Percentiles rank a stretch among this genome's conserved stretches.
These are phyloP conservation scores for Genyomyrus donnyi DNA, from an alignment of 2,113 vertebrate genomes.

Conservation along the genomic window DNA sequence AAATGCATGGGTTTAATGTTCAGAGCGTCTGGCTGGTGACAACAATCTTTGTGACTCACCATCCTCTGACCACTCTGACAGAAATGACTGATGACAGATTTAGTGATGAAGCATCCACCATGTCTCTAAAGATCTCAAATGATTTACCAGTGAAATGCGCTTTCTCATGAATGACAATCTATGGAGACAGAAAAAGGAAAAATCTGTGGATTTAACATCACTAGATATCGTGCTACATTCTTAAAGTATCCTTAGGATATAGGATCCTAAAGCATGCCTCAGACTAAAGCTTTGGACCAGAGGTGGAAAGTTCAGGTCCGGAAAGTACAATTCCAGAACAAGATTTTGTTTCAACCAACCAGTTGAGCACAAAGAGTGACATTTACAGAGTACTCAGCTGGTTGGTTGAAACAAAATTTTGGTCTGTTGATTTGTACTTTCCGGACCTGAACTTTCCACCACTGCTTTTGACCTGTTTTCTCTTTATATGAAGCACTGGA, in stretches of 20 bases:
- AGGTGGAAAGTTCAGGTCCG: not conserved
- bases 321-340: not conserved
- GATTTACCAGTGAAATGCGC: constrained; percentile 54
- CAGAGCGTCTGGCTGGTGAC: not conserved
- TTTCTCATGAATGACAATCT: constrained; percentile 77
- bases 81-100: constrained; percentile 68
- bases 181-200: constrained; percentile 22
- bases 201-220: not conserved
- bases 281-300: not conserved
- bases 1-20: not conserved
- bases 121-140: constrained; percentile 73
- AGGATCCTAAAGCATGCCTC: not conserved
- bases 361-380: not conserved
- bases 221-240: not conserved
- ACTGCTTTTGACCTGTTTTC: not conserved
- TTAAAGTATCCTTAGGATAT: not conserved
- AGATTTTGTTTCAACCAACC: not conserved
- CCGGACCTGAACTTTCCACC: not conserved
- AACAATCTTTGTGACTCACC: constrained; percentile 60
- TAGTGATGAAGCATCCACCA: constrained; percentile 70
- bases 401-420: not conserved
- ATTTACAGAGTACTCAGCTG: not conserved
- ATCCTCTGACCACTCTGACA: constrained; percentile 80
- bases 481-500: not conserved
- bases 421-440: not conserved